Evolutionary conservation across 2,888 invertebrate genomes (phyloP), one percentile per base, ranked within the genome.

Genomic region (Agrotis puta): DNA sequence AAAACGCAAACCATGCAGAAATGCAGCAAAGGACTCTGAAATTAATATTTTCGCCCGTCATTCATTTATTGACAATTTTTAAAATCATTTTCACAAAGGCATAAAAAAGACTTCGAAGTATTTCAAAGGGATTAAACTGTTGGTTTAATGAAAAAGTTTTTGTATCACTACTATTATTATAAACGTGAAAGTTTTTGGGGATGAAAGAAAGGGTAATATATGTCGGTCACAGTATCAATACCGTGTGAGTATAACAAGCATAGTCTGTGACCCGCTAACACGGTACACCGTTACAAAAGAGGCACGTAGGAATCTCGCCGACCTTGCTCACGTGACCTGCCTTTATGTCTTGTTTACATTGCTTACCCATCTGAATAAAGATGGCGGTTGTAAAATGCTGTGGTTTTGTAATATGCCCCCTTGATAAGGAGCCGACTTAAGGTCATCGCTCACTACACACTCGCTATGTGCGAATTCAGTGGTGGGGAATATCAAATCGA

Each of bases 301-400:
- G 82, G 83, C 89, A 88, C 85, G 86, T 85, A 81, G 74, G 77
- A 83, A 86, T 87, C 84, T 84, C 81, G 77, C 77, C 82, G 82
- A 20, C 58, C 48, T 77, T 64, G 63, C 82, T 84, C 82, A 82
- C 86, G 83, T 86, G 88, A 85, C 81, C 81, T 71, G 73, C 73
- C 73, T 77, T 83, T 68, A 66, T 79, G 82, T 83, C 79, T 74
- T 85, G 84, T 85, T 86, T 81, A 81, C 81, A 77, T 64, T 78
- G 76, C 81, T 79, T 69, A 81, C 69, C 65, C 70, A 77, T 64
- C 69, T 69, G 74, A 81, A 84, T 82, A 85, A 84, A 81, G 70
- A 81, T 78, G 67, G 63, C 45, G 65, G 56, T 20, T 62, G 45
- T 50, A 56, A 51, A 64, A 43, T 69, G 24, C 62, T 4, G 43